Percentiles rank a stretch among this genome's conserved stretches.
phyloP scores from a whole-genome alignment of 2,113 vertebrate species.

The Prinia subflava region DNA sequence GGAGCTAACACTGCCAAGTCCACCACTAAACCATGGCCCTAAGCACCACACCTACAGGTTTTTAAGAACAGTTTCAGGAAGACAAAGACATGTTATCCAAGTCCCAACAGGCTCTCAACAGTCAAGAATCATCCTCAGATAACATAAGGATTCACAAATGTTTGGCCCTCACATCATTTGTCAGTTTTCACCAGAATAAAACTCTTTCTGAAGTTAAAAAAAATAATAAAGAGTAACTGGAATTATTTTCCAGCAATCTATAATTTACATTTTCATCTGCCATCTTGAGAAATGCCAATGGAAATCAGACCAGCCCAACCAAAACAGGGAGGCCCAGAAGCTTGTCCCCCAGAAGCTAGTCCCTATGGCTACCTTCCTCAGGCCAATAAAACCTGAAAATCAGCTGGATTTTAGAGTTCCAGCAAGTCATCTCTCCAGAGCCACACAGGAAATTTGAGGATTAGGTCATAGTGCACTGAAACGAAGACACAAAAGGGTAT shows the following conservation, averaged over 20 bases:
- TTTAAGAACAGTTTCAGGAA: background rate
- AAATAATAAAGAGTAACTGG: background rate
- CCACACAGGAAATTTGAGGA: background rate
- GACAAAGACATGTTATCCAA: background rate
- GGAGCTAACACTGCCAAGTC: background rate
- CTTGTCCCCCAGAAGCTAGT: background rate
- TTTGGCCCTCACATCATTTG: background rate
- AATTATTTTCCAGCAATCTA: background rate
- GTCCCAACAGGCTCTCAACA: background rate
- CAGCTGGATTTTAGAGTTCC: background rate
- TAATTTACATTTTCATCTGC: background rate
- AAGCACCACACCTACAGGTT: background rate
- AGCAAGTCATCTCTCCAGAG: background rate
- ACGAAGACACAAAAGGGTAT: background rate
- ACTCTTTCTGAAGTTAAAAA: background rate
- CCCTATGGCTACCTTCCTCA: background rate
- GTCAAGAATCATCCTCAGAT: background rate
- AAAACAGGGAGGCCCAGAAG: background rate
- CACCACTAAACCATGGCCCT: background rate
- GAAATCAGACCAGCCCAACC: background rate
- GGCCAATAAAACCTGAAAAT: background rate
- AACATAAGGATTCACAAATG: background rate
- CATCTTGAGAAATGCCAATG: background rate
- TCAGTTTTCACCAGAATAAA: background rate
- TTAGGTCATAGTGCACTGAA: background rate